Evolutionary conservation across 2,113 vertebrate species (phyloP).

Genomic region (Pimephales promelas): DNA sequence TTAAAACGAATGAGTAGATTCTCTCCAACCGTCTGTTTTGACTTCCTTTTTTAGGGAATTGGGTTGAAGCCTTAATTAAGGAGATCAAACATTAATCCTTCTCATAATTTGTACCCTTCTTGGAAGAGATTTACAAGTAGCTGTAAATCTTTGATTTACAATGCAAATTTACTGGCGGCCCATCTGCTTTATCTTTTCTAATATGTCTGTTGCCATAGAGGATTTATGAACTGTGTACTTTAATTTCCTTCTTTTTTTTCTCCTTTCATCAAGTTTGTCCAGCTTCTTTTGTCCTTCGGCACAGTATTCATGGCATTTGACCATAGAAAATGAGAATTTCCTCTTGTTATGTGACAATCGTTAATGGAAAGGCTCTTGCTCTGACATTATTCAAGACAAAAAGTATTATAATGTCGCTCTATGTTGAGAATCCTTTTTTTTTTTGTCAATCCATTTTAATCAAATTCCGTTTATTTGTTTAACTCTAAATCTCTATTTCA

Average conservation of each 20-base stretch:
- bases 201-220: conserved; percentile 32
- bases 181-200: conserved; percentile 37
- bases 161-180: not conserved
- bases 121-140: conserved; percentile 30
- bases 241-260: conserved; percentile 35
- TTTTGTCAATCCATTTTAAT: not conserved
- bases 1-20: not conserved
- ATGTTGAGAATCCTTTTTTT: not conserved
- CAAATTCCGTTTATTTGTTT: not conserved
- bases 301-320: conserved; percentile 18
- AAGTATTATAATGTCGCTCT: not conserved
- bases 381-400: not conserved
- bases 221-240: conserved; percentile 40
- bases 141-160: conserved; percentile 32
- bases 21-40: not conserved
- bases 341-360: conserved; percentile 31
- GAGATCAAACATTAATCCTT: conserved; percentile 24
- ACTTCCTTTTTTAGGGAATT: not conserved
- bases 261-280: conserved; percentile 15
- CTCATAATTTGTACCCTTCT: conserved; percentile 24
- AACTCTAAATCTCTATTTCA: conserved; percentile 4
- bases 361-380: conserved; percentile 14
- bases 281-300: conserved; percentile 29
- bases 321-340: conserved; percentile 10
- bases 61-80: conserved; percentile 21